These are phyloP conservation scores for Sphecodes monilicornis DNA, from an alignment of 2,888 invertebrate species.

Conservation along the genomic window DNA sequence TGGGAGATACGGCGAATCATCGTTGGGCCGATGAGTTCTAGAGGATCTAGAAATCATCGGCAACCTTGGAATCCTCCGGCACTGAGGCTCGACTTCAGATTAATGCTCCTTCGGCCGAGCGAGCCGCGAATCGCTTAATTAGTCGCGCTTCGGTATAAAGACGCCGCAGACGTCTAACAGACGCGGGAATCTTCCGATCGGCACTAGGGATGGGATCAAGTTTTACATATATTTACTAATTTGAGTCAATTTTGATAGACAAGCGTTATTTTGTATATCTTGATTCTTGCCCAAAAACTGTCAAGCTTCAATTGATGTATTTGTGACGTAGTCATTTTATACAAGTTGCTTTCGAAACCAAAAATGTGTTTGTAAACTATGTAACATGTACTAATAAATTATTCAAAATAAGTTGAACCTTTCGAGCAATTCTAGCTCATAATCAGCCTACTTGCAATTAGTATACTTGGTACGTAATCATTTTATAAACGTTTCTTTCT, in stretches of 20 bases:
- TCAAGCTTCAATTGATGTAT: neutral
- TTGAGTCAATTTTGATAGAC: neutral
- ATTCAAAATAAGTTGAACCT: too few relatives aligned
- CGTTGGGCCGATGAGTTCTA: neutral
- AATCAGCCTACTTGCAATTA: too few relatives aligned
- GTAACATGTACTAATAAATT: too few relatives aligned
- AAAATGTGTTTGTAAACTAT: too few relatives aligned
- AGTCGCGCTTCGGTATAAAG: constrained; percentile 39
- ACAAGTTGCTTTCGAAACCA: too few relatives aligned
- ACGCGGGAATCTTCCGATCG: constrained; percentile 13
- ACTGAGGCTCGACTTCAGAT: constrained; percentile 17
- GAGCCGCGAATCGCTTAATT: constrained; percentile 65
- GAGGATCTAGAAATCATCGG: neutral
- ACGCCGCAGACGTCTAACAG: neutral
- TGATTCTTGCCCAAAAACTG: neutral
- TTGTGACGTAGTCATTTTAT: neutral
- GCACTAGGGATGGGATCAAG: neutral
- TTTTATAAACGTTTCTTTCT: too few relatives aligned
- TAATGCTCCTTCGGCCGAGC: constrained; percentile 29
- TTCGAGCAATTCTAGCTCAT: too few relatives aligned
- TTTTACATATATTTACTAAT: neutral
- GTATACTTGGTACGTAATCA: too few relatives aligned
- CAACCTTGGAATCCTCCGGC: neutral
- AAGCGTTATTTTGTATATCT: neutral
- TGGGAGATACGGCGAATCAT: neutral